Percentiles rank a stretch among this genome's conserved stretches.
Evolutionary conservation across 2,113 vertebrate genomes (phyloP).

Genomic region (Dunckerocampus dactyliophorus): DNA sequence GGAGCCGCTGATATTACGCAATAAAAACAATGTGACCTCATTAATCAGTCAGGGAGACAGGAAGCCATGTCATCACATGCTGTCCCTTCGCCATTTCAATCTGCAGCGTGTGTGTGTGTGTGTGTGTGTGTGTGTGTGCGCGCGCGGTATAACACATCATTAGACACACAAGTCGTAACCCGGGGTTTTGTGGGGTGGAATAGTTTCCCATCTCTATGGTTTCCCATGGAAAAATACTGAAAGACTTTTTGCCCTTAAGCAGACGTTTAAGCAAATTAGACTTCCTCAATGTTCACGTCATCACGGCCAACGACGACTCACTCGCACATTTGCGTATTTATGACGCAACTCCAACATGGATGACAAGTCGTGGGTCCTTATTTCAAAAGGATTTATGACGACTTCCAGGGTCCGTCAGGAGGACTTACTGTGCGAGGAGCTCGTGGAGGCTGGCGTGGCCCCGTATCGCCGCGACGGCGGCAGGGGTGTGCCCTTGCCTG

Average conservation of each 20-base stretch:
- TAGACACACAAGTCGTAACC: conserved; percentile 10
- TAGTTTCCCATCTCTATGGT: conserved; percentile 31
- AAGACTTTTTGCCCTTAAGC: conserved; percentile 19
- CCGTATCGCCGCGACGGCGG: conserved; percentile 76
- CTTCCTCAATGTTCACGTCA: background rate
- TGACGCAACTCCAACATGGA: too few relatives aligned
- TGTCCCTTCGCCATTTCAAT: conserved; percentile 4
- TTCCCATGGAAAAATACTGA: conserved; percentile 35
- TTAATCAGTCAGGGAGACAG: conserved; percentile 2
- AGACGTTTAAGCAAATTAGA: background rate
- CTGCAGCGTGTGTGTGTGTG: background rate
- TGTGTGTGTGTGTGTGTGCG: background rate
- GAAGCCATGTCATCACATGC: background rate
- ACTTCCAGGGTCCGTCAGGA: too few relatives aligned
- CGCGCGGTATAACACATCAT: conserved; percentile 10
- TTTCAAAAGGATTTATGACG: too few relatives aligned
- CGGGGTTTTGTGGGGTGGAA: conserved; percentile 21
- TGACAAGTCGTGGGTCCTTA: too few relatives aligned
- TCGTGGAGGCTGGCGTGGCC: conserved; percentile 78
- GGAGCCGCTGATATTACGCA: conserved; percentile 5
- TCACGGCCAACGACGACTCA: background rate
- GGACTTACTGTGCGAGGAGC: conserved; percentile 80
- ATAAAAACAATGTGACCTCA: conserved; percentile 35
- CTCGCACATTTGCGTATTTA: too few relatives aligned
- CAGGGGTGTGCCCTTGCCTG: conserved; percentile 83